Evolutionary conservation across 1,140 invertebrate species (phyloP), one percentile per base, ranked within the genome.

Genomic region (Arctopsyche grandis): DNA sequence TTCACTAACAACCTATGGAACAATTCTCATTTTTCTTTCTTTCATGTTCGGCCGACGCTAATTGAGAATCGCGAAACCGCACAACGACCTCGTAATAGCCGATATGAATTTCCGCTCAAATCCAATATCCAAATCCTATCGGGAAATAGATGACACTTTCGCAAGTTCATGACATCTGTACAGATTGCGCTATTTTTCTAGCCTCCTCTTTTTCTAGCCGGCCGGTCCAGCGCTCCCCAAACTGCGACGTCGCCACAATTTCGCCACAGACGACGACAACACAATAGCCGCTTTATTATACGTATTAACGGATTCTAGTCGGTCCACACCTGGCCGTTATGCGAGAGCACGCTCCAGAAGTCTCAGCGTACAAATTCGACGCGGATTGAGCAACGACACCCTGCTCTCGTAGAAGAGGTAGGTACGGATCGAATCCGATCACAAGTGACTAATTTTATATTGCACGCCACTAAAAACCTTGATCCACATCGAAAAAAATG

Each of bases 231-330:
- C 48, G 16, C 10, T 52, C 12, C 12, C 10, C 48, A 52, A 52
- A 52, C 48, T 10, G 12, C 12, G 3, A 10, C 48, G 3, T 52
- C 48, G 10, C 48, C 10, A 52, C 10, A 1, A 52, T 52, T 52
- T 52, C 48, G 16, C 16, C 48, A 52, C 10, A 52, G 10, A 52
- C 48, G 12, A 26, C 14, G 24, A 66, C 21, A 19, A 24, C 24
- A 66, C 63, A 66, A 66, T 66, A 66, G 63, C n/a, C 63, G 22
- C 21, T 26, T 66, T 24, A 26, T 66, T 19, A 66, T 66, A 66
- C 63, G 12, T 29, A 66, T 26, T 26, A 66, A 66, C 24, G 63
- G 12, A 66, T 52, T 16, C 48, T 52, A 3, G 16, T 52, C 12
- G 16, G 48, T 14, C 48, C 21, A 66, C 63, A 66, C 63, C 63